Base-by-base conservation (phyloP, 2,888 invertebrate species). In the Arctia plantaginis region DNA sequence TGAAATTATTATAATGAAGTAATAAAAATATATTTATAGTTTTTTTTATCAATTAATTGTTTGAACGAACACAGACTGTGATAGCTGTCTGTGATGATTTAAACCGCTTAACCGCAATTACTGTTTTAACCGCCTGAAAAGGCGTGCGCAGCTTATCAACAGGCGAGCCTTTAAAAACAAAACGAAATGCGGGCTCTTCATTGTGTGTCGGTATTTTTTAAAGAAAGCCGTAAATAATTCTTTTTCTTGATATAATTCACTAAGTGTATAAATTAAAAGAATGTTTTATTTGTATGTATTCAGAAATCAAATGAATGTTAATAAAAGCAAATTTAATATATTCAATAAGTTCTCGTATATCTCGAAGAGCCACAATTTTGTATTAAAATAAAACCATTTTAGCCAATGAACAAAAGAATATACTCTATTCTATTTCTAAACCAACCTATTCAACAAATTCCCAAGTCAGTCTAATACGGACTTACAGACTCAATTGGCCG, bases 401-500 rank as follows among this genome's bases (percentile, higher is more conserved):
- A 0, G 59, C 27, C 55, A 59, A 69, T 27, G 55, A 59, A 59
- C 59, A 47, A 69, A 39, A 39, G 55, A 55, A 2, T 23, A 55
- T 55, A n/a, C 35, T 3, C 39, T 55, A 51, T 47, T 47, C 35
- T 39, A 41, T 62, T n/a, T 23, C 66, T 47, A 62, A 72, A 67
- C 10, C n/a, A 67, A 55, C 27, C 39, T 41, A 71, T 71, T 76
- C 73, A 76, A 68, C 67, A 10, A 62, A 76, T 73, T 73, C 67
- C 41, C 70, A 65, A 55, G 18, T 66, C 47, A 59, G 59, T 73
- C 68, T 51, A 74, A 73, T 76, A 65, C 66, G 41, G 35, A n/a
- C 51, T 55, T 55, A 55, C 13, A 59, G 62, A 67, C 68, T 72
- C 66, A 66, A 81, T 77, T 71, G 81, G 59, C 72, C 41, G 68